A percentile compares a stretch with the other conserved stretches of the same genome.
Conservation (phyloP, 2,888 invertebrate species). For the Leptothorax acervorum region DNA sequence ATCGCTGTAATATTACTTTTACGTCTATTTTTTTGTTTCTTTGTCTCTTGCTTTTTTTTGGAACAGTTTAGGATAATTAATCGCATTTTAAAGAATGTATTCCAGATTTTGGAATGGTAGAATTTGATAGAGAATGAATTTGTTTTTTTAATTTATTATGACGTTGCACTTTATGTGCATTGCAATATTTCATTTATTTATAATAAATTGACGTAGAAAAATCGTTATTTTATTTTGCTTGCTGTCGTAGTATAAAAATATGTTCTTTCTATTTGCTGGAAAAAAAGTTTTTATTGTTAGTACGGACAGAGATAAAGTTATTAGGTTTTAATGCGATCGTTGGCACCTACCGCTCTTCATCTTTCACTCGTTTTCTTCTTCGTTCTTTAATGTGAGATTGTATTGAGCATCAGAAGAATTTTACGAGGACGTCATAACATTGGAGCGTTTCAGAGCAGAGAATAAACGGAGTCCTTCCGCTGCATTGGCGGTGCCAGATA, state of each 20-base stretch:
- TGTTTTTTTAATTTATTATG: neutral
- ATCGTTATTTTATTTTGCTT: neutral
- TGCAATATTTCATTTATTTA: neutral
- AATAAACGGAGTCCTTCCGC: constrained; percentile 5
- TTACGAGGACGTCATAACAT: constrained; percentile 35
- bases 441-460: neutral
- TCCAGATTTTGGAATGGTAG: neutral
- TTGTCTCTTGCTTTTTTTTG: neutral
- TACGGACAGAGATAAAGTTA: neutral
- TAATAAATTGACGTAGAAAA: neutral
- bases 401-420: constrained; percentile 30
- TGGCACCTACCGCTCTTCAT: neutral
- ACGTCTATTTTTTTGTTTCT: neutral
- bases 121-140: neutral
- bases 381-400: neutral
- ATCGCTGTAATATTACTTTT: neutral
- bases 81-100: neutral
- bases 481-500: neutral
- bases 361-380: neutral
- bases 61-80: neutral
- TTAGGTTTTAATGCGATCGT: neutral
- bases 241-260: neutral
- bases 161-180: neutral
- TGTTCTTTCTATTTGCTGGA: neutral
- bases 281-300: constrained; percentile 11